Percentiles rank a stretch among this genome's conserved stretches.
Conservation (phyloP, 2,797 vertebrate genomes). For the Anas acuta region DNA sequence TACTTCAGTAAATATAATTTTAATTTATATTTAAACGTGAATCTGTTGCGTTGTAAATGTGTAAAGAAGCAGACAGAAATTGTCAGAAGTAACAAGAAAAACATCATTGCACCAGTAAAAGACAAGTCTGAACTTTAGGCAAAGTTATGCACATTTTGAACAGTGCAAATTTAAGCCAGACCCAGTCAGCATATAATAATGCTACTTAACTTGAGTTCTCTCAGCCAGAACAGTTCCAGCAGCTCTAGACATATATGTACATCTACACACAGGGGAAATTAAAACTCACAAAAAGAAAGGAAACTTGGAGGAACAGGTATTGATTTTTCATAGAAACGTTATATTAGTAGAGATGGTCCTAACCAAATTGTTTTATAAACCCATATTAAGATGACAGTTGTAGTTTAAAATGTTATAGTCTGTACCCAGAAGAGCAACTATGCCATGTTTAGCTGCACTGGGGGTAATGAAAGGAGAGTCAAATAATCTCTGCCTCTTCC, state of each 20-base stretch:
- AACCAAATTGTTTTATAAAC: conserved; percentile 40
- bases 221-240: background rate
- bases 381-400: background rate
- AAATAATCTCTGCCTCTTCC: background rate
- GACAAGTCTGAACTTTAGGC: background rate
- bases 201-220: background rate
- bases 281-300: conserved; percentile 17
- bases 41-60: background rate
- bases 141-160: background rate
- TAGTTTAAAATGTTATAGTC: background rate
- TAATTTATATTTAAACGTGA: background rate
- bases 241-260: background rate
- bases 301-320: conserved; percentile 8
- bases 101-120: background rate
- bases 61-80: background rate
- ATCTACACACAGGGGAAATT: conserved; percentile 33
- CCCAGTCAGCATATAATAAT: background rate
- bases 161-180: background rate
- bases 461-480: background rate
- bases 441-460: background rate
- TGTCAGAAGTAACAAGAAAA: background rate
- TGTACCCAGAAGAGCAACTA: background rate
- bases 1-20: background rate
- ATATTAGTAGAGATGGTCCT: conserved; percentile 5
- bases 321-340: conserved; percentile 52